These are phyloP conservation scores for Aphis craccivora DNA, from an alignment of 1,140 invertebrate species.

Conservation along the genomic window DNA sequence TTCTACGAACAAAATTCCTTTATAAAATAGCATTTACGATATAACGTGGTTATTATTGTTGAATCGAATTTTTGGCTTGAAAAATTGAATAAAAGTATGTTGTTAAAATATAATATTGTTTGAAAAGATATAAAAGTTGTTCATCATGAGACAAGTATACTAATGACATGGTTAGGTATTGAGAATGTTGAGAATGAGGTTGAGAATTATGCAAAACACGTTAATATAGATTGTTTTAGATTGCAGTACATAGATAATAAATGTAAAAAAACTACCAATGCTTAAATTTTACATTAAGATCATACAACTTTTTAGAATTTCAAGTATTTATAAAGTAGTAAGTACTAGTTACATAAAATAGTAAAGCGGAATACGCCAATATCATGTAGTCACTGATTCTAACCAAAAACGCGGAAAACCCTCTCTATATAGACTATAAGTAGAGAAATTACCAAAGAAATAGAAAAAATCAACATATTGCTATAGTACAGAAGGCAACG, in stretches of 20 bases:
- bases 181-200: too few relatives aligned
- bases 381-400: neutral
- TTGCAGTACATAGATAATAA: neutral
- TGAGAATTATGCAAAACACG: neutral
- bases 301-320: neutral
- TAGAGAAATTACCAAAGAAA: neutral
- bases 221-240: neutral
- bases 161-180: neutral
- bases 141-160: neutral
- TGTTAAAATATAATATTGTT: conserved; percentile 35
- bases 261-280: neutral
- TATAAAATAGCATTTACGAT: neutral
- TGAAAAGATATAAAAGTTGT: neutral
- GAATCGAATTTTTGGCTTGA: neutral
- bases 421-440: neutral
- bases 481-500: neutral
- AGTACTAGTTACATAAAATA: neutral
- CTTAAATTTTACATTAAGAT: neutral
- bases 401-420: neutral
- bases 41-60: neutral
- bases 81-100: neutral
- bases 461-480: neutral
- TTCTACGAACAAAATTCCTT: neutral
- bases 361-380: neutral
- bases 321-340: neutral